Conservation (phyloP, 2,113 vertebrate genomes). For the Embiotoca jacksoni region DNA sequence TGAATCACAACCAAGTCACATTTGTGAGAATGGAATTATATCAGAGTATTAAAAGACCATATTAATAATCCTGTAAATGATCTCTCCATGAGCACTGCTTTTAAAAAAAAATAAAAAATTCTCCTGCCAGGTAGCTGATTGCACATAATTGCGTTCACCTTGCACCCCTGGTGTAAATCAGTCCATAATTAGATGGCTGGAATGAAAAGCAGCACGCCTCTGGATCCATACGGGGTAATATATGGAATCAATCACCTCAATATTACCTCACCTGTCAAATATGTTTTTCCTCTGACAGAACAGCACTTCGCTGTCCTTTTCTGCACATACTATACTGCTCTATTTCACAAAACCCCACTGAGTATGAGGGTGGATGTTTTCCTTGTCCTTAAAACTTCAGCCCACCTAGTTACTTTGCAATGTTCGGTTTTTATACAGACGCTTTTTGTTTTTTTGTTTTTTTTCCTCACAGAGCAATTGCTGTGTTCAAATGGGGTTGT, state of each 20-base stretch:
- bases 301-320: no score
- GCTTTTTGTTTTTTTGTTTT: no score
- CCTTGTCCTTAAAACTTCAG: no score
- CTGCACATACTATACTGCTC: no score
- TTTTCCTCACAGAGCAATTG: no score
- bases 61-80: neutral
- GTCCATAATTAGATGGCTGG: constrained; percentile 44
- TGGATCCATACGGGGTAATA: constrained; percentile 9
- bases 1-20: neutral
- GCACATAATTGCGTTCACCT: constrained; percentile 37
- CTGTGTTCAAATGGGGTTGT: no score
- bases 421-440: no score
- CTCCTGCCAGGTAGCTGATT: constrained; percentile 44
- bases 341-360: no score
- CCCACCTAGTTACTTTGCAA: no score
- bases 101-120: neutral
- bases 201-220: constrained; percentile 24
- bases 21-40: neutral
- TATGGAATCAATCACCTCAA: neutral
- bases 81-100: neutral
- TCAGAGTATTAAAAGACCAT: neutral
- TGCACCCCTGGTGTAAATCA: constrained; percentile 40
- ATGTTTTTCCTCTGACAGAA: neutral
- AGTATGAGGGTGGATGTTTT: no score
- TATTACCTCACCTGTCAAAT: constrained; percentile 20